Evolutionary conservation across 2,888 invertebrate species (phyloP), one percentile per base, ranked within the genome.

Genomic region (Ophion costatus): DNA sequence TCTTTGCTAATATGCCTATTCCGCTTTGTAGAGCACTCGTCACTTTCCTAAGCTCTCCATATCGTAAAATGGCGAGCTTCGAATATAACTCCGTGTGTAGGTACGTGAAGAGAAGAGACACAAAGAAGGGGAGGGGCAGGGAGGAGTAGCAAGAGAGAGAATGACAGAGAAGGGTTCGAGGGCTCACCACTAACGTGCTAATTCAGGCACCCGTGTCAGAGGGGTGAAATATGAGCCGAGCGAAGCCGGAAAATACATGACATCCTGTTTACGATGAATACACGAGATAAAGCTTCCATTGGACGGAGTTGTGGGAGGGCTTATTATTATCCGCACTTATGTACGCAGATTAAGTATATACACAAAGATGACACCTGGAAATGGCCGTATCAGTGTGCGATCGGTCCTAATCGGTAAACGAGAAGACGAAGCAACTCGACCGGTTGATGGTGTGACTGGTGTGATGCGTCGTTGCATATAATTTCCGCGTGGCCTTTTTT

Each of bases 161-260:
- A 17, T 51, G 51, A 51, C 51, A 51, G 51, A 51, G 3, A 51
- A 51, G 4, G 51, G 51, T 17, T 17, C 17, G 14, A 51, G 51
- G 51, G 57, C 75, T 77, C 73, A 80, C 69, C 79, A 45, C 75
- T 77, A 69, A 82, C 69, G 82, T 69, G 85, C 73, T 80, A 76
- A 67, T 79, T 70, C 78, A 57, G 74, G 45, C 74, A 80, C 70
- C 82, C 83, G 69, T 82, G 83, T 85, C 61, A 76, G 71, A 70
- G 67, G 77, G 80, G 80, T 80, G 75, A 80, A 86, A 85, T 82
- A 82, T 80, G 80, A 86, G 80, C 70, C 80, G 82, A 81, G 22
- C 84, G 45, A 80, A 84, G 63, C 51, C 84, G 74, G 85, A 86
- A 86, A 86, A 86, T 86, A 76, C 77, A 74, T 78, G 75, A 79